Conservation (phyloP, 2,888 invertebrate genomes). For the Eupithecia centaureata region DNA sequence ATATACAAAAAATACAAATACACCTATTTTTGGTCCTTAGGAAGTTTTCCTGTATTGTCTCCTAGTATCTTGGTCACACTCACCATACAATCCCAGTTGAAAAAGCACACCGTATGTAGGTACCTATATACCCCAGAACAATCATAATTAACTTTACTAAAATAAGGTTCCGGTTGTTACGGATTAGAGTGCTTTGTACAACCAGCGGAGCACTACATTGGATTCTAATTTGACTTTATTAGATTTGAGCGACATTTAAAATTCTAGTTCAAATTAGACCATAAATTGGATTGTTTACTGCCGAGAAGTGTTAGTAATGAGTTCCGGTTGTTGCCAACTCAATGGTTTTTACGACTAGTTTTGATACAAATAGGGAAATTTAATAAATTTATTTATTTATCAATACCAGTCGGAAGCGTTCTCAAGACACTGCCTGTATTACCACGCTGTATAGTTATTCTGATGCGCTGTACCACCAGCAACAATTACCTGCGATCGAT, state of each 20-base stretch:
- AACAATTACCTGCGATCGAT: too few species aligned
- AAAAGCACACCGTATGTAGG: background rate
- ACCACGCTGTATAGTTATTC: too few species aligned
- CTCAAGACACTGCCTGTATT: too few species aligned
- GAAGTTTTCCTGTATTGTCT: background rate
- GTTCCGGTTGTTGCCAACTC: constrained; percentile 42
- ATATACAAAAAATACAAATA: too few species aligned
- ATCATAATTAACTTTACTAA: constrained; percentile 29
- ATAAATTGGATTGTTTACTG: constrained; percentile 70
- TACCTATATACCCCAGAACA: too few species aligned
- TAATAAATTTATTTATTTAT: too few species aligned
- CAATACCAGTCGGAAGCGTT: too few species aligned
- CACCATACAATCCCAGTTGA: background rate
- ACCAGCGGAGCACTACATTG: constrained; percentile 61
- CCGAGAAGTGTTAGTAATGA: constrained; percentile 54
- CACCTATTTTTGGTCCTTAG: too few species aligned
- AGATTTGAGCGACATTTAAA: constrained; percentile 77
- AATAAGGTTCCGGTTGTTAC: constrained; percentile 25
- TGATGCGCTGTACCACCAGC: too few species aligned
- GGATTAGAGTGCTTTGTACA: constrained; percentile 25
- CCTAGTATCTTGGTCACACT: too few species aligned
- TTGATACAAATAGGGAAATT: background rate
- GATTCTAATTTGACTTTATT: constrained; percentile 76
- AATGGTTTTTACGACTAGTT: background rate
- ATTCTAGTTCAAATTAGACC: constrained; percentile 67